These are phyloP conservation scores for Bhutanitis thaidina DNA, from an alignment of 2,888 invertebrate species.

Conservation along the genomic window DNA sequence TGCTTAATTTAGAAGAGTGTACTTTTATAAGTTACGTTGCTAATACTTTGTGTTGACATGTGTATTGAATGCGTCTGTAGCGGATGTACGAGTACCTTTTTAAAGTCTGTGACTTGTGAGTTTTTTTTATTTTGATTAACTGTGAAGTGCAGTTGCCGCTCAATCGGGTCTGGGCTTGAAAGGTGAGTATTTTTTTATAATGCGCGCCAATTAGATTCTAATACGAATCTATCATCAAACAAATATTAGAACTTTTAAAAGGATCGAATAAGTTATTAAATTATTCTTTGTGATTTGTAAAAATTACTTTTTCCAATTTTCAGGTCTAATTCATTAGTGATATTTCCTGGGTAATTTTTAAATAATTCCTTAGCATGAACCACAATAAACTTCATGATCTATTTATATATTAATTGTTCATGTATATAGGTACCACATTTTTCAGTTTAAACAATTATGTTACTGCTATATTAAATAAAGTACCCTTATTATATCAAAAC, in stretches of 20 bases:
- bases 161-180: conserved; percentile 20
- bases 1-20: conserved; percentile 12
- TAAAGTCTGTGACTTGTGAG: conserved; percentile 18
- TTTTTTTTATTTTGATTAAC: conserved; percentile 24
- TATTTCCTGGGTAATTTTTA: no score
- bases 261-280: no score
- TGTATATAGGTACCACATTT: no score
- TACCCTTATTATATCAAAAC: no score
- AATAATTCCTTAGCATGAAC: no score
- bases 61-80: conserved; percentile 13
- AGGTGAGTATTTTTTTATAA: conserved; percentile 27
- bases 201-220: conserved; percentile 8
- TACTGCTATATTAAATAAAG: no score
- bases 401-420: no score
- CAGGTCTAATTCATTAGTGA: no score
- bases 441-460: no score
- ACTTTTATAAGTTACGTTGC: conserved; percentile 8
- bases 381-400: no score
- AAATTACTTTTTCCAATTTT: no score
- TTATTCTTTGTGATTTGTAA: no score
- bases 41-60: conserved; percentile 16
- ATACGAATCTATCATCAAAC: neutral
- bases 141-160: conserved; percentile 30
- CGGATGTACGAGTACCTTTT: conserved; percentile 15
- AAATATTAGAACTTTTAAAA: neutral